A percentile compares a stretch with the other conserved stretches of the same genome.
These are phyloP conservation scores for Okapia johnstoni DNA, from an alignment of 2,113 vertebrate species.

Conservation along the genomic window DNA sequence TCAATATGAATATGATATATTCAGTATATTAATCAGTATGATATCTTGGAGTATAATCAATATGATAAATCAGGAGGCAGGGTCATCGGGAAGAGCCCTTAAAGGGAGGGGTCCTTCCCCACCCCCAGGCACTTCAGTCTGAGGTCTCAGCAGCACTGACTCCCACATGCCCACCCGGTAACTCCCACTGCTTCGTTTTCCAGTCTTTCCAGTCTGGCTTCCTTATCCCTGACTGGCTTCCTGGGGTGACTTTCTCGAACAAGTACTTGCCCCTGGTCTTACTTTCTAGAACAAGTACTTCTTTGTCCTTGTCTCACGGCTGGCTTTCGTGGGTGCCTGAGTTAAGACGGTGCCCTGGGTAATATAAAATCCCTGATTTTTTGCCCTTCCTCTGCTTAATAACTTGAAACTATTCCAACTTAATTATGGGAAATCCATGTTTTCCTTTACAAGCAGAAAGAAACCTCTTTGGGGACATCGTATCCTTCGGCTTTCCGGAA, in stretches of 20 bases:
- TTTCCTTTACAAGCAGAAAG: background rate
- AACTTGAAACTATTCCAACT: background rate
- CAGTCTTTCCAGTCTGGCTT: background rate
- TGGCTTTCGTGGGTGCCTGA: background rate
- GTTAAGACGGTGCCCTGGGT: background rate
- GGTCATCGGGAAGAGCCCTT: background rate
- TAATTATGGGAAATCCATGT: background rate
- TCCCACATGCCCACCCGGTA: background rate
- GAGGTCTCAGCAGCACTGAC: background rate
- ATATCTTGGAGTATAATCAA: background rate
- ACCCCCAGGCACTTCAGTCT: background rate
- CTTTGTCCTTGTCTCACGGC: background rate
- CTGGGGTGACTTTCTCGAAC: background rate
- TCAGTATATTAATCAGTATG: background rate
- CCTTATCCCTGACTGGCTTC: background rate
- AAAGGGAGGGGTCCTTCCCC: background rate
- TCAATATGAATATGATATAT: background rate
- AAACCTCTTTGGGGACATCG: background rate
- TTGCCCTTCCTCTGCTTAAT: background rate
- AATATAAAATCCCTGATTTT: background rate
- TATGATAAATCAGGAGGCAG: background rate
- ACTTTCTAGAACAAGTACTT: background rate
- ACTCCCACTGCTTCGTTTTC: fast-evolving
- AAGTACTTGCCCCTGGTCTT: background rate
- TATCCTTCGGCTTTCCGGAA: background rate